Base-by-base conservation (phyloP, 2,888 invertebrate species). In the Apamea epomidion region DNA sequence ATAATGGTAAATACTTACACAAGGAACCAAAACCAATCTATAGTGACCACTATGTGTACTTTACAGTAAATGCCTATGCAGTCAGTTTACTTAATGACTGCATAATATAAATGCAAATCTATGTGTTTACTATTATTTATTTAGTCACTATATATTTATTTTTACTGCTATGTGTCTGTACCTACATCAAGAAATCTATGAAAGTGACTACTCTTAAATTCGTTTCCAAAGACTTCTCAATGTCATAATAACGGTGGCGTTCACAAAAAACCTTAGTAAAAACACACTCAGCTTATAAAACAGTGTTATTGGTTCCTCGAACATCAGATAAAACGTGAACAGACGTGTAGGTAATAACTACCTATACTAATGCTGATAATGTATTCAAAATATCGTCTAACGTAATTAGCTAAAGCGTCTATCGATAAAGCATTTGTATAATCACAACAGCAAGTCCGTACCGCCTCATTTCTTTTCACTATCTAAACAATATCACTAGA, bases 361-460 rank as follows among this genome's bases (percentile, higher is more conserved):
- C 90, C 92, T 94, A 95, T 90, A 91, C 90, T 93, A 93, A 94
- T 92, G 91, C 91, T 94, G 94, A 94, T 95, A 94, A 94, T 93
- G 94, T 95, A 95, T 94, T 95, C 93, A 96, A 96, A 95, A 95
- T 95, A 95, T 95, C 91, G 76, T 93, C 95, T 96, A 96, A 95
- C 91, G 92, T 95, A 95, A 83, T 93, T 93, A 93, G 92, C 96
- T 96, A 96, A 96, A 96, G 96, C 96, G 95, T 95, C 95, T 96
- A 94, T 95, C 93, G 92, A 96, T 96, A 96, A 97, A 97, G 96
- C 96, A 96, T 96, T 95, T 95, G 95, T 96, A 95, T 95, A 96
- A 96, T 96, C 96, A 96, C 96, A 96, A 95, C 95, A 93, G 94
- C 95, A 94, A 93, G 95, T 96, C 95, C 94, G 86, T 93, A 93